phyloP scores from a whole-genome alignment of 2,888 invertebrate species.

The Epinotia demarniana region DNA sequence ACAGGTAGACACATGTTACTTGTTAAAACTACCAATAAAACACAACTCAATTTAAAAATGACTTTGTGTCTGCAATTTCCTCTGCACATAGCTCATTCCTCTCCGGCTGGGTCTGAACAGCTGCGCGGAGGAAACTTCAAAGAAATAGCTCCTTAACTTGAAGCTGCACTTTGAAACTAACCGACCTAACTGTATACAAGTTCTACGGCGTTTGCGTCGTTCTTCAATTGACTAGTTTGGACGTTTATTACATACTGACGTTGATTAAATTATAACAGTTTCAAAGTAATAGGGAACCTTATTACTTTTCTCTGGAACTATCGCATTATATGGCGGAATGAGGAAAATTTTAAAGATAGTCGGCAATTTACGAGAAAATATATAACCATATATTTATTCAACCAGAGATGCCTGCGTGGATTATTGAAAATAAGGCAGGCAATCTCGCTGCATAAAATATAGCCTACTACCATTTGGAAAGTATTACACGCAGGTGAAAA shows the following conservation, averaged over 20 bases:
- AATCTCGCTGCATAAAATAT: no score
- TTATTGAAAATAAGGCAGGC: no score
- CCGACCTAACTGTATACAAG: not conserved
- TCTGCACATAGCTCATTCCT: not conserved
- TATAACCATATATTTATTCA: no score
- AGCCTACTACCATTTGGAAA: no score
- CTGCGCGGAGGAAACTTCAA: conserved; percentile 28
- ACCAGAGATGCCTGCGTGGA: no score
- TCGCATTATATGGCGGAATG: not conserved
- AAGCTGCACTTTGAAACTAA: not conserved
- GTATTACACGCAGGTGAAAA: no score
- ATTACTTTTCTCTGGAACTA: conserved; percentile 25
- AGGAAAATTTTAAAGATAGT: not conserved
- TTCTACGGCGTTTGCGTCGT: not conserved
- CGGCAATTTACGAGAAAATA: no score
- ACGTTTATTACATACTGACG: conserved; percentile 32
- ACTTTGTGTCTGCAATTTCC: conserved; percentile 12
- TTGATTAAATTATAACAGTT: conserved; percentile 35
- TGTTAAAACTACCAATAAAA: conserved; percentile 1
- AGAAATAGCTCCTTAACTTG: conserved; percentile 29
- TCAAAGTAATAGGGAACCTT: conserved; percentile 17
- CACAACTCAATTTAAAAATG: not conserved
- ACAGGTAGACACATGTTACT: no score
- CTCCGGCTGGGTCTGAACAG: not conserved
- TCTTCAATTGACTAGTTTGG: not conserved